Percentiles rank a stretch among this genome's conserved stretches.
Conservation (phyloP, 2,888 invertebrate genomes). For the Pristionchus arcanus region DNA sequence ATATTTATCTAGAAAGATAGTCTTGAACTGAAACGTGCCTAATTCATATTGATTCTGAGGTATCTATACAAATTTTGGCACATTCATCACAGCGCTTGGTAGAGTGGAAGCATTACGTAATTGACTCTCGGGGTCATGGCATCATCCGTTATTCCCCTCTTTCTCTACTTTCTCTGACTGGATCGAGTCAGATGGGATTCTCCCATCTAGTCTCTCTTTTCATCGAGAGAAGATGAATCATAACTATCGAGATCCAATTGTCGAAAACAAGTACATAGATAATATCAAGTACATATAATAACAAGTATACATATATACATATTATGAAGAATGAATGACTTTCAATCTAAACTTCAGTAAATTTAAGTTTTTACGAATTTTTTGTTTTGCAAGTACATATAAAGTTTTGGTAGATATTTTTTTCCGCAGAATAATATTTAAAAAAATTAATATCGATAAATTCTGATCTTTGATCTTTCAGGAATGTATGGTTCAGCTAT, state of each 20-base stretch:
- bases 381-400: too few relatives aligned
- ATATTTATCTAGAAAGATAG: too few relatives aligned
- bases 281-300: too few relatives aligned
- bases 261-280: neutral
- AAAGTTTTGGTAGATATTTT: too few relatives aligned
- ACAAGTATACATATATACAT: too few relatives aligned
- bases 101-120: neutral
- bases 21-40: neutral
- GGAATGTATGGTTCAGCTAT: conserved; percentile 47
- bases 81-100: neutral
- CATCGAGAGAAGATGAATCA: conserved; percentile 19
- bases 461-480: neutral
- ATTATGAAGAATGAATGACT: too few relatives aligned
- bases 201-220: conserved; percentile 3
- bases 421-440: too few relatives aligned
- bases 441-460: neutral
- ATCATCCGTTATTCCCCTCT: conserved; percentile 30
- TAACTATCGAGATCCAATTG: neutral
- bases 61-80: neutral
- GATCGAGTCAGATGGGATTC: conserved; percentile 36
- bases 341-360: too few relatives aligned
- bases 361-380: too few relatives aligned
- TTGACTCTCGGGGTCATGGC: conserved; percentile 33
- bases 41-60: neutral
- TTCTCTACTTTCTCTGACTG: neutral